These are phyloP conservation scores for Puma concolor DNA, from an alignment of 2,113 vertebrate species.

Conservation along the genomic window DNA sequence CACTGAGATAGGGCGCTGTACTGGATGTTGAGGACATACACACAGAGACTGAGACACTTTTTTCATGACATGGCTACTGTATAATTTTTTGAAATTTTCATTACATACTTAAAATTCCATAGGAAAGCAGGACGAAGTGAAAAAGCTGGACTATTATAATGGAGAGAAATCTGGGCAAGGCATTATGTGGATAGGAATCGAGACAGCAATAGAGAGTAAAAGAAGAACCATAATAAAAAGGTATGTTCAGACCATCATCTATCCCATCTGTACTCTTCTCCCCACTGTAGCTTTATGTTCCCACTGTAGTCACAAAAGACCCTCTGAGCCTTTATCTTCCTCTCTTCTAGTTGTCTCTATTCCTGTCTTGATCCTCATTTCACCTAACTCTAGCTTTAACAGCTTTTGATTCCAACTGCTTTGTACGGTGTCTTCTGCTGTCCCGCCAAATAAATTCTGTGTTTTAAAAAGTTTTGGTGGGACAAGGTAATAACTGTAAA, in stretches of 20 bases:
- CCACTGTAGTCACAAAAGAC: neutral
- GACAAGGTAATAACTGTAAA: neutral
- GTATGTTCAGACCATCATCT: neutral
- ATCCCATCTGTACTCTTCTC: neutral
- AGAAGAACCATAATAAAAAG: neutral
- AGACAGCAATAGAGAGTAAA: neutral
- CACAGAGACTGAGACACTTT: neutral
- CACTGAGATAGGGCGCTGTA: neutral
- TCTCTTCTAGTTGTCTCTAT: neutral
- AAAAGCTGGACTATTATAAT: neutral
- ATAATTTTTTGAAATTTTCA: neutral
- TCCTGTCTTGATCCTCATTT: neutral
- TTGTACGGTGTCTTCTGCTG: neutral
- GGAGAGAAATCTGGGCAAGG: neutral
- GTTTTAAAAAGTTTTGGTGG: neutral
- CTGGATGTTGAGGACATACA: neutral
- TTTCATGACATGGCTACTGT: neutral
- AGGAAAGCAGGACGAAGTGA: neutral
- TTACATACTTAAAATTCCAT: neutral
- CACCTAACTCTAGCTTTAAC: neutral
- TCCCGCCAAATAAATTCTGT: conserved; percentile 6
- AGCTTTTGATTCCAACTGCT: neutral
- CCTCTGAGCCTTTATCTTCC: neutral
- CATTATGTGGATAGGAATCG: neutral
- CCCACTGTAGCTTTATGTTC: neutral